Conservation (phyloP, 1,140 invertebrate species). For the Diorhabda elongata region DNA sequence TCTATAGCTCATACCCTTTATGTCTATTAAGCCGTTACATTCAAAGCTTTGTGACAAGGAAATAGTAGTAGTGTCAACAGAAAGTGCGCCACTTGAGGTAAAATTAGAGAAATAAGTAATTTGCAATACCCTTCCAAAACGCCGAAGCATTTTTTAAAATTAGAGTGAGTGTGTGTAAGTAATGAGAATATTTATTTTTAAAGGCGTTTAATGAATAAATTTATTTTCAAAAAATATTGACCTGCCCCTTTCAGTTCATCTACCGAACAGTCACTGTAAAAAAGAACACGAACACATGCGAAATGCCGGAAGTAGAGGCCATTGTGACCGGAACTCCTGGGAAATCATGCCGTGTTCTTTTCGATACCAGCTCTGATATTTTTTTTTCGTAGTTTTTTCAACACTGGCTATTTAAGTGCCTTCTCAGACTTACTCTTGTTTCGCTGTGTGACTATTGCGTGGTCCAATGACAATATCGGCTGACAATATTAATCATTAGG, state of each 20-base stretch:
- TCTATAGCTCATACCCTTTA: too few species aligned
- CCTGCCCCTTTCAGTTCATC: background rate
- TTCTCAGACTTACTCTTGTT: background rate
- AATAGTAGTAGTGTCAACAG: too few species aligned
- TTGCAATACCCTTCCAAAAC: too few species aligned
- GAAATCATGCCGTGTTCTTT: conserved; percentile 16
- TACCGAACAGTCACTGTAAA: background rate
- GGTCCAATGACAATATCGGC: background rate
- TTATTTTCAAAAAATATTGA: too few species aligned
- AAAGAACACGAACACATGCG: background rate
- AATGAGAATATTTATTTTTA: too few species aligned
- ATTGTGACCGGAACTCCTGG: conserved; percentile 20
- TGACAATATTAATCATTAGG: background rate
- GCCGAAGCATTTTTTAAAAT: too few species aligned
- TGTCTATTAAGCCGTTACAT: too few species aligned
- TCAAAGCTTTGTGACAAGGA: too few species aligned
- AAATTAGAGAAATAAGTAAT: too few species aligned
- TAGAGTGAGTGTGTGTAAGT: too few species aligned
- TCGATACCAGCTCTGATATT: background rate
- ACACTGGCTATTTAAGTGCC: conserved; percentile 1
- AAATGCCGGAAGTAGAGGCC: conserved; percentile 11
- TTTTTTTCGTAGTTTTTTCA: background rate
- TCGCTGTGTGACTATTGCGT: background rate
- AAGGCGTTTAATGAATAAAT: too few species aligned
- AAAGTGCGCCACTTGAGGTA: too few species aligned